Evolutionary conservation across 2,888 invertebrate genomes (phyloP), one percentile per base, ranked within the genome.

Genomic region (Epiblema foenella): DNA sequence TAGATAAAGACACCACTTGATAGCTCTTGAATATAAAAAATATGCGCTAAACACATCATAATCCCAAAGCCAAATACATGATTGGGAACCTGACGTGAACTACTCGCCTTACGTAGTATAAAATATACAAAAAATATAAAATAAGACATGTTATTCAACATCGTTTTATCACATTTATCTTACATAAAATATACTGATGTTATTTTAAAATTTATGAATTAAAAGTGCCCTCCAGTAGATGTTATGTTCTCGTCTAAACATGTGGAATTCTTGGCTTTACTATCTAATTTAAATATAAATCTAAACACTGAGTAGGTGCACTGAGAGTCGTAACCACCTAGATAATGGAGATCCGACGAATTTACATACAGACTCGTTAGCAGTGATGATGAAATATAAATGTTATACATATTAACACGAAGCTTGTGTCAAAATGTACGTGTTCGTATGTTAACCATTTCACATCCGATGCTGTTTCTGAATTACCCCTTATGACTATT

Each of bases 261-360:
- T 69, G 24, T 39, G n/a, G n/a, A 64, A 65, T 62, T 68, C 56
- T 62, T 46, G 69, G 64, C 64, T 37, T 52, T 18, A 37, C 1
- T 54, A 42, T 62, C 18, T 68, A 49, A 56, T 68, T 64, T 62
- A 68, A 67, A 67, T 51, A 52, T 67, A 51, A 49, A 59, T 67
- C 49, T 37, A 58, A 51, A 37, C 20, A 64, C 20, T 39, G 15
- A 20, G 39, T 54, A 64, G 63, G 10, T 39, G 39, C 20, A 7
- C 20, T 20, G 52, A 52, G 15, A 63, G 18, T 15, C 63, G 11
- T 52, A 64, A 52, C 63, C 52, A 64, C 63, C 52, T 64, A 52
- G 52, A 20, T 64, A 64, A 64, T 64, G 20, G 63, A 63, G 49
- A 51, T 51, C 15, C 20, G 52, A 39, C 37, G 5, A 52, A 64